Percentiles rank a stretch among this genome's conserved stretches.
These are phyloP conservation scores for Oasisia sp. DNA, from an alignment of 2,888 invertebrate species.

Conservation along the genomic window DNA sequence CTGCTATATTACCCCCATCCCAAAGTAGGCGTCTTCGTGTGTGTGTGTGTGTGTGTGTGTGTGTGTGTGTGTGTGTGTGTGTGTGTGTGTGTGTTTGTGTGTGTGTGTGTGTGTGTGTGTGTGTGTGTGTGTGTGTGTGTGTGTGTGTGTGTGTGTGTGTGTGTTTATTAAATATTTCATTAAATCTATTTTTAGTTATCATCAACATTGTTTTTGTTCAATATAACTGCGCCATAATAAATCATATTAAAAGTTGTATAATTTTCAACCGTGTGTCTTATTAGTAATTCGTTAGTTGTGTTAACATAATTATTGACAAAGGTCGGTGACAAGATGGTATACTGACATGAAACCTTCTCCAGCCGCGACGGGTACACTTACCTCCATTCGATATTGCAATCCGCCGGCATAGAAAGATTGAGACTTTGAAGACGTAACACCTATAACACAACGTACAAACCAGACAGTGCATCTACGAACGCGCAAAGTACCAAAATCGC, in stretches of 20 bases:
- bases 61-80: too few relatives aligned
- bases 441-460: neutral
- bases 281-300: neutral
- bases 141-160: too few relatives aligned
- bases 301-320: neutral
- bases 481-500: neutral
- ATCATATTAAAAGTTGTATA: neutral
- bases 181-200: too few relatives aligned
- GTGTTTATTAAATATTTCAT: too few relatives aligned
- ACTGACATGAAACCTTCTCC: neutral
- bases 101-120: too few relatives aligned
- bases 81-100: too few relatives aligned
- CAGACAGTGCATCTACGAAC: neutral
- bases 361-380: neutral
- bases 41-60: too few relatives aligned
- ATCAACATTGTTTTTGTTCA: neutral
- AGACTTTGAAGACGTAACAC: neutral
- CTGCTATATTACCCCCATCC: too few relatives aligned
- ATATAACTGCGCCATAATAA: neutral
- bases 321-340: neutral
- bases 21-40: too few relatives aligned
- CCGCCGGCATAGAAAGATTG: neutral
- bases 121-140: too few relatives aligned
- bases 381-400: slow-evolving; percentile 1
- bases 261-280: neutral